Conservation (phyloP, 2,113 vertebrate species). For the Nothocercus nigrocapillus region DNA sequence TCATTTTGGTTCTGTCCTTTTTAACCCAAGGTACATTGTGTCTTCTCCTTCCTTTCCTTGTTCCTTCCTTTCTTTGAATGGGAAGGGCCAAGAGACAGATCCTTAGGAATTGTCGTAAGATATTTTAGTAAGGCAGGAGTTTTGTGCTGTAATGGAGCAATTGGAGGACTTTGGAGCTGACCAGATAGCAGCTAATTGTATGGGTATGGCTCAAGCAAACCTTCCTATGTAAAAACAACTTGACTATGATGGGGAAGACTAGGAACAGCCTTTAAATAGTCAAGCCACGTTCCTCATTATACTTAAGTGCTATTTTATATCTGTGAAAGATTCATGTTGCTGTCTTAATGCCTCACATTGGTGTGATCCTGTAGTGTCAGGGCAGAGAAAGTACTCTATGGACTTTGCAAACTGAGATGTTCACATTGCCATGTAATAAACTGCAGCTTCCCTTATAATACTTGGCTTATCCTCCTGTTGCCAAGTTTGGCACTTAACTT, state of each 20-base stretch:
- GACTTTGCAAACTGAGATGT: not conserved
- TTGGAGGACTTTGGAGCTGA: conserved; percentile 61
- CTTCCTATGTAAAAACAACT: conserved; percentile 58
- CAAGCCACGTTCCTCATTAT: not conserved
- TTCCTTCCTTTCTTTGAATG: conserved; percentile 13
- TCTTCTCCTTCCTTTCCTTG: not conserved
- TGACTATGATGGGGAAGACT: not conserved
- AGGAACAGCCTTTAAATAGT: conserved; percentile 16
- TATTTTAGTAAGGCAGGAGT: conserved; percentile 53
- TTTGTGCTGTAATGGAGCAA: conserved; percentile 30
- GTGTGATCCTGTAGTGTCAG: not conserved
- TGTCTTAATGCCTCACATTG: not conserved
- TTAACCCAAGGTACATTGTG: not conserved
- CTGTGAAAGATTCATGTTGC: conserved; percentile 3
- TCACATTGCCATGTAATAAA: not conserved
- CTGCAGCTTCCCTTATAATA: conserved; percentile 26
- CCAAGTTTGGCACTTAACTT: not conserved
- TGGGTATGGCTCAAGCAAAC: conserved; percentile 34
- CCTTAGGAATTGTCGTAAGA: conserved; percentile 49
- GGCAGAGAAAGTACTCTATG: not conserved
- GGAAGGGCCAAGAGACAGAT: conserved; percentile 6
- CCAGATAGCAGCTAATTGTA: conserved; percentile 37
- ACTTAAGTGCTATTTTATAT: not conserved
- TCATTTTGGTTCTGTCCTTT: not conserved
- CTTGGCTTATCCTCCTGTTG: conserved; percentile 29